Base-by-base conservation (phyloP, 2,113 vertebrate species). In the Maccullochella peelii region DNA sequence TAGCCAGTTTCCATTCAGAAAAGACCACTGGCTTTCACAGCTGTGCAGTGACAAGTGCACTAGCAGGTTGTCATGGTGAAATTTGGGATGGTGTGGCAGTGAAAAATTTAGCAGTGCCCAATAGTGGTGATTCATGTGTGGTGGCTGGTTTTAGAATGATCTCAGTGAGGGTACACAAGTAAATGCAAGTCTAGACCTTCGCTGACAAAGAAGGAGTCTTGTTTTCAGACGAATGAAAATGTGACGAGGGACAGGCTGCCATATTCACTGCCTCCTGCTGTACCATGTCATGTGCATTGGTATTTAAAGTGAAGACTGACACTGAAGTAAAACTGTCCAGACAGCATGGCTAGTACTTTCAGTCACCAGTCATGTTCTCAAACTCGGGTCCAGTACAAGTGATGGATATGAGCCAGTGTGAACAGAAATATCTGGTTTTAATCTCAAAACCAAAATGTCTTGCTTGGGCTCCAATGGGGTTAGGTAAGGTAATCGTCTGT, bases 351-450 rank as follows among this genome's bases (percentile, higher is more conserved):
- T 52, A 54, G 52, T 61, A 65, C 62, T 80, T 84, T 90, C 81
- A 90, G 84, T 81, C 80, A 91, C 83, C n/a, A 72, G 82, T 85
- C 90, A 85, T 90, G 88, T 86, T 91, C 81, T 85, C 79, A 66
- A 91, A 80, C 65, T 68, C 58, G n/a, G 52, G 80, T 91, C 73
- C 76, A 89, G 87, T 62, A 83, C 84, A 90, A 90, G 74, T 67
- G 71, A 85, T 89, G 89, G 88, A 88, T 79, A 81, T 25, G 78
- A 75, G 90, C 89, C 91, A 93, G 85, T 40, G 77, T 84, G 87
- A 89, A 89, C 79, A 91, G 72, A 83, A 86, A 82, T 85, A 92
- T 93, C 92, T 94, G 94, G 82, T 92, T 91, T 91, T 86, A 89
- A 88, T 93, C 87, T 89, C 79, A 84, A 73, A 55, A 76, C 63